Conservation (phyloP, 2,113 vertebrate genomes). For the Cynopterus brachyotis region DNA sequence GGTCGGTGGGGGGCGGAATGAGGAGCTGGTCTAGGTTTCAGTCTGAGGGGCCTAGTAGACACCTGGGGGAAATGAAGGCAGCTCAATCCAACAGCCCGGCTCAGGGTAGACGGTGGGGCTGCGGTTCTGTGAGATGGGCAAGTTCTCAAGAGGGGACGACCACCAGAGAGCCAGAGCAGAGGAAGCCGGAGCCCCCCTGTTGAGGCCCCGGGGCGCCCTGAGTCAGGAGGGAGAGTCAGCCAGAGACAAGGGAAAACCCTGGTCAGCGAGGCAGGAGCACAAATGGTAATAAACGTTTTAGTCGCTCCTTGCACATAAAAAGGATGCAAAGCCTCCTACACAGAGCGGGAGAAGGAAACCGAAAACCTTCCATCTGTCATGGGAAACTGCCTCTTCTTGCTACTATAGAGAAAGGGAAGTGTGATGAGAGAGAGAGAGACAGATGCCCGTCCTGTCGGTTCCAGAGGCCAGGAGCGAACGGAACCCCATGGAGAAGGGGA, state of each 20-base stretch:
- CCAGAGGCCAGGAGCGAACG: background rate
- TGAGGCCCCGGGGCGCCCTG: background rate
- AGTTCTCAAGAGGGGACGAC: background rate
- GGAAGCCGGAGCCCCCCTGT: background rate
- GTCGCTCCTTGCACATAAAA: background rate
- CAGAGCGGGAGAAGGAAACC: background rate
- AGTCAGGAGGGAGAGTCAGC: fast-evolving
- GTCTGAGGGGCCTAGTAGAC: background rate
- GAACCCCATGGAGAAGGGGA: fast-evolving
- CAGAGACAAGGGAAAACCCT: background rate
- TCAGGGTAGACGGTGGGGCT: background rate
- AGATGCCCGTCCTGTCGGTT: background rate
- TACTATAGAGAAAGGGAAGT: background rate
- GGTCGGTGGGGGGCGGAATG: background rate
- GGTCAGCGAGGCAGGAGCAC: background rate
- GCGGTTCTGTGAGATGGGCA: background rate
- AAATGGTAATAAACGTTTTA: background rate
- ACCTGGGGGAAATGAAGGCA: background rate
- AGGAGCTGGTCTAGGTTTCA: background rate
- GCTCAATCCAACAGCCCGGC: background rate
- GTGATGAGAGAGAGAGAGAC: background rate
- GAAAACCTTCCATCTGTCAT: background rate
- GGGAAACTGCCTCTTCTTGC: background rate
- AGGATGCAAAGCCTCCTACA: background rate
- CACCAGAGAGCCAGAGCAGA: background rate